Evolutionary conservation across 2,797 vertebrate genomes (phyloP), one percentile per base, ranked within the genome.

Genomic region (Synaphobranchus kaupii): DNA sequence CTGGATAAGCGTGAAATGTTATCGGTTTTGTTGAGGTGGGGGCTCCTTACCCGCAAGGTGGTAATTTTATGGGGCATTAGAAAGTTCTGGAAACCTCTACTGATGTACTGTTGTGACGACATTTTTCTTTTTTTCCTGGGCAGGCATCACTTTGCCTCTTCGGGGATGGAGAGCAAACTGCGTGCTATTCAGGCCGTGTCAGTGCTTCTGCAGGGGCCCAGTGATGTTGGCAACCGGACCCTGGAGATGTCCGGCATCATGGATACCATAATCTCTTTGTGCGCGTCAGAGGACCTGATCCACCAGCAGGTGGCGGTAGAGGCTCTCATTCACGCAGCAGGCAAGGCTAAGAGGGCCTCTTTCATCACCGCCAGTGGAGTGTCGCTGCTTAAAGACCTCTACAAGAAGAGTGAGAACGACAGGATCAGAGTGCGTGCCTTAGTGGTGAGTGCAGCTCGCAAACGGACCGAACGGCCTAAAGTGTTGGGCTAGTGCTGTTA

Each of bases 291-390:
- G 85, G 92, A 94, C 17, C 96, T 98, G 86, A 93, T 92, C 0
- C 97, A 99, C 91, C 99, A 99, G 95, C 97, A 98, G 92, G 97
- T 99, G 7, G 98, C 98, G 0, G 98, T 99, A 89, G 99, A 99
- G 94, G 97, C 98, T 0, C 95, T 99, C 89, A 99, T 99, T 93
- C 98, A 99, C 0, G 98, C 99, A 0, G 97, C 98, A 0, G 98
- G 98, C 89, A 99, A 99, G 92, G 98, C 99, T 88, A 99, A 99
- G 93, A 96, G 97, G 0, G 99, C 98, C 22, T 97, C 98, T 0
- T 99, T 99, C 93, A 99, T 99, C 94, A 99, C 98, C 0, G 96
- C 98, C 91, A 99, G 99, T 0, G 99, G 98, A 0, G 98, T 99
- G 89, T 95, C 97, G 0, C 96, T 99, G 63, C 97, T 99, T 1